Evolutionary conservation across 2,113 vertebrate genomes (phyloP).

Genomic region (Apus apus): DNA sequence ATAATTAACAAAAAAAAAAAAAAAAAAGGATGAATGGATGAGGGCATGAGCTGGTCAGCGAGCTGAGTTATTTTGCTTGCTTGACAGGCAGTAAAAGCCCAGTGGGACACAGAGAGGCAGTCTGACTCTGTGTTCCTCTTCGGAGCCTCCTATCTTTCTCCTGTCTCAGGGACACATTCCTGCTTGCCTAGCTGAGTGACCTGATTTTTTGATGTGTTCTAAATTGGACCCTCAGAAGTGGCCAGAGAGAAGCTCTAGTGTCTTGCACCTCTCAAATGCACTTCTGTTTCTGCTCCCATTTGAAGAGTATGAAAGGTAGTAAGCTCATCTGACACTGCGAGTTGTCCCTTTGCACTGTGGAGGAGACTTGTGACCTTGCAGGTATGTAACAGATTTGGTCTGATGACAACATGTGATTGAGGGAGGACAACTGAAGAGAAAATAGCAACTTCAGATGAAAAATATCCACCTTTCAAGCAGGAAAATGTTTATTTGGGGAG

Average conservation of each 20-base stretch:
- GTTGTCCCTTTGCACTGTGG: not conserved
- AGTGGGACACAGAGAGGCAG: not conserved
- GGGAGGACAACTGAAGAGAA: not conserved
- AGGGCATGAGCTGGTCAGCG: not conserved
- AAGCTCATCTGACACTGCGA: not conserved
- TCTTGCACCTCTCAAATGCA: not conserved
- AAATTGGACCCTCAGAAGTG: not conserved
- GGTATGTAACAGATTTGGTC: not conserved
- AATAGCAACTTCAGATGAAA: not conserved
- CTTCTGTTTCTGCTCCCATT: not conserved
- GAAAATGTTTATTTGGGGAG: not conserved
- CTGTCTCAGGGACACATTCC: not conserved
- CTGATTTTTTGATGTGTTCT: not conserved
- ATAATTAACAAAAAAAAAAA: constrained; percentile 37
- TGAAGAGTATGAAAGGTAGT: not conserved
- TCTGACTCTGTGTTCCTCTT: not conserved
- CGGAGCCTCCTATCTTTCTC: not conserved
- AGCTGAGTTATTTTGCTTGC: not conserved
- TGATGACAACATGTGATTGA: not conserved
- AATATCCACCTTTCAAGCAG: not conserved
- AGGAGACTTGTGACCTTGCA: not conserved
- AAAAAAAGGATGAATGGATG: not conserved
- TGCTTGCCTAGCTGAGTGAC: not conserved
- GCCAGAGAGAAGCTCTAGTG: not conserved
- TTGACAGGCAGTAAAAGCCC: not conserved